Base-by-base conservation (phyloP, 2,113 vertebrate genomes). In the Dipodomys ordii region DNA sequence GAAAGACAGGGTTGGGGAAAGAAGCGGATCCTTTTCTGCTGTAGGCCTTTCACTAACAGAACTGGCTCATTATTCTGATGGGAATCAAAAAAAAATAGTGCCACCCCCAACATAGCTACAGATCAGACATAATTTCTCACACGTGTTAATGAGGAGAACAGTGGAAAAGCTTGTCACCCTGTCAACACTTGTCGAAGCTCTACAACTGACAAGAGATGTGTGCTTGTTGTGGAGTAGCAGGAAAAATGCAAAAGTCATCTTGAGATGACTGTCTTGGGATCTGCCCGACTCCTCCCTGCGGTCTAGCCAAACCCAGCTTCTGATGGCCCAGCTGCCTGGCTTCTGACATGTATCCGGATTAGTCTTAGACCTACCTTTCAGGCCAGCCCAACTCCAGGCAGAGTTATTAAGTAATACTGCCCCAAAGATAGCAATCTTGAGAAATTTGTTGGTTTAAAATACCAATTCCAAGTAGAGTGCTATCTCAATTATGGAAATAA, bases 281-380 rank as follows among this genome's bases (percentile, higher is more conserved):
- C 18, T 22, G 20, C 30, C 20, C 23, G 23, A 30, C 53, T 16
- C 25, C 68, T 28, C 23, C 7, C 13, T 11, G 6, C 27, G 8
- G 12, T 25, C 65, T 19, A n/a, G 6, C 28, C 49, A 20, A 9
- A 53, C 39, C 83, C 68, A 67, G 25, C 18, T 3, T 30, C 49
- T 20, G 10, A 76, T 7, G 25, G 13, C 12, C 18, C 64, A 57
- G 60, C 2, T 1, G 22, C 86, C 35, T 28, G 5, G 27, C 32
- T 69, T 67, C 67, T n/a, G 30, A 28, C 1, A 0, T 6, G 16
- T 39, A 57, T 60, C n/a, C 0, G 3, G 13, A 16, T 28, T 0
- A 0, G 44, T 28, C 71, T 39, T 4, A 64, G 44, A 49, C n/a
- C 49, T 60, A 22, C 44, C 20, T 27, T 49, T 60, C 9, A 20